Base-by-base conservation (phyloP, 35 echinoderm and acorn worm species). In the Apostichopus californicus region DNA sequence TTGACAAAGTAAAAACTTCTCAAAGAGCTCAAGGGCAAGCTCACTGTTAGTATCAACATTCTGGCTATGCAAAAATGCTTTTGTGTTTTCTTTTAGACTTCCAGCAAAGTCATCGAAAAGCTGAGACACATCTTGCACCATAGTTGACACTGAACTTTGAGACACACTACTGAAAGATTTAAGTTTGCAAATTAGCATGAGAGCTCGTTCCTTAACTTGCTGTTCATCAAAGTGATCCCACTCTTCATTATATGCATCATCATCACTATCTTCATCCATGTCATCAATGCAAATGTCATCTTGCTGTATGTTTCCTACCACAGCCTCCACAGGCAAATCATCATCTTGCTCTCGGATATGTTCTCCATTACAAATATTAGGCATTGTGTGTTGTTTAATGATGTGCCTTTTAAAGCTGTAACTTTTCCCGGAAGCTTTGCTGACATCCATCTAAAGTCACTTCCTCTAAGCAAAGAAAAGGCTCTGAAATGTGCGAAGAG, bases 141-240 rank as follows among this genome's bases (percentile, higher is more conserved):
- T 54, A 8, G 34, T 71, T 14, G 63, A 73, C 10, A 90, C 87
- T 72, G 65, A 28, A 59, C 87, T 90, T 17, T 90, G 87, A 13
- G 71, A 10, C 28, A 90, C 87, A 90, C 87, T 54, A n/a, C 87
- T 90, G 17, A 64, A 75, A 6, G 87, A 71, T 75, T 90, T 90
- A 14, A 90, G 26, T 26, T 71, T 57, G 54, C 78, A 92, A 52
- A 84, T 79, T 11, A 83, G 24, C 83, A 87, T 61, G 6, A 87
- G 13, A 26, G 83, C 83, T 87, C 58, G 5, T n/a, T 87, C 83
- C 56, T 63, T 87, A 24, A 87, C 5, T 87, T 66, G 18, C 26
- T 87, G 83, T 87, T 87, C 83, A 61, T 64, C 34, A 3, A 81
- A 11, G 52, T 81, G 5, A 18, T 81, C 78, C 78, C 78, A 81